These are phyloP conservation scores for Gallinago stenura DNA, from an alignment of 2,797 vertebrate genomes.

Conservation along the genomic window DNA sequence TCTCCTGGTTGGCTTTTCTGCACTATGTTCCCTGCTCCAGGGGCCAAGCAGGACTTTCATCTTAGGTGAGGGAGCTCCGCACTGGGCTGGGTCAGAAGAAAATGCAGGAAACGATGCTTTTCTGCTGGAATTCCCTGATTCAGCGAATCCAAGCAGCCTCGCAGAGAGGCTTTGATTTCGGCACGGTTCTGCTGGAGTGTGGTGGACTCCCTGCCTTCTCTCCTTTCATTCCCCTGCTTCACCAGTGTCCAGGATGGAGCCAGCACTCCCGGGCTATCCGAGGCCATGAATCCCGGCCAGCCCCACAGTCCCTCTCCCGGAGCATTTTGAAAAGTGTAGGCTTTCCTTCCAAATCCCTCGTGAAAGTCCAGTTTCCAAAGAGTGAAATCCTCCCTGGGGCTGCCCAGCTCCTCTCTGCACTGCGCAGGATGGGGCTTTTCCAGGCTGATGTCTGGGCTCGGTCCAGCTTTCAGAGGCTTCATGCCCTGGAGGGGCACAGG, in stretches of 20 bases:
- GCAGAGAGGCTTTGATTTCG: neutral
- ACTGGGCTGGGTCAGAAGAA: neutral
- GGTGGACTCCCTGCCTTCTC: neutral
- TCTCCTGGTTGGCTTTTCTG: neutral
- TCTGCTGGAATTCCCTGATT: conserved; percentile 8
- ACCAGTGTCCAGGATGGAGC: neutral
- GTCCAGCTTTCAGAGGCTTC: neutral
- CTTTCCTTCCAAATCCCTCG: neutral
- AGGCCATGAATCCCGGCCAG: neutral
- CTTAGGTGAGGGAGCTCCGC: neutral
- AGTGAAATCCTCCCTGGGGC: accelerated
- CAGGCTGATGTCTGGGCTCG: accelerated
- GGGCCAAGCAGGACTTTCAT: neutral
- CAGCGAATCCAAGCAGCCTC: neutral
- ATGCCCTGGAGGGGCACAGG: accelerated
- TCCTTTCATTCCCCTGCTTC: neutral
- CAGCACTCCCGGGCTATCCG: neutral
- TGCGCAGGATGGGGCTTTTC: accelerated
- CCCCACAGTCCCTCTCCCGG: neutral
- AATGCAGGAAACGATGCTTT: neutral
- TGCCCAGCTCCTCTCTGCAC: neutral
- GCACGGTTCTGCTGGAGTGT: neutral
- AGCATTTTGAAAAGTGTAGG: neutral
- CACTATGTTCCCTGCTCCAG: neutral
- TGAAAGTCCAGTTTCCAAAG: neutral